Evolutionary conservation across 2,113 vertebrate species (phyloP).

Genomic region (Tupaia tana): DNA sequence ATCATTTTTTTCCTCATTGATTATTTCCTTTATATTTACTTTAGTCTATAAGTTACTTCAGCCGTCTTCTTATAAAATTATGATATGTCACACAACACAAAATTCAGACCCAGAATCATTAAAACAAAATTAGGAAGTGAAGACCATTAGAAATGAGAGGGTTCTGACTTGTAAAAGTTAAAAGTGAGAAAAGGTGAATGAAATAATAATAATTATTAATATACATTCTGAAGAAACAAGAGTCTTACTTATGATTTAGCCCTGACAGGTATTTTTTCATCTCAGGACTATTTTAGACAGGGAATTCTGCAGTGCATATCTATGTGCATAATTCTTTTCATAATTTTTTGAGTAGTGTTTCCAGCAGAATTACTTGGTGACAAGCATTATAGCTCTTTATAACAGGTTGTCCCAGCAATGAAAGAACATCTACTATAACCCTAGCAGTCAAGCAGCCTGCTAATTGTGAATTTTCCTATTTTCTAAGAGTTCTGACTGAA

Average conservation of each 20-base stretch:
- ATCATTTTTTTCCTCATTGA: not conserved
- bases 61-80: not conserved
- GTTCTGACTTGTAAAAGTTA: not conserved
- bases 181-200: not conserved
- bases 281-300: not conserved
- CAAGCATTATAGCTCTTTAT: not conserved
- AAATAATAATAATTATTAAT: constrained; percentile 47
- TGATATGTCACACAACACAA: not conserved
- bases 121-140: constrained; percentile 20
- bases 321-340: not conserved
- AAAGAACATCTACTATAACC: not conserved
- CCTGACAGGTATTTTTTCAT: constrained; percentile 9
- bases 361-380: not conserved
- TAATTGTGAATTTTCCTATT: not conserved
- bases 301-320: not conserved
- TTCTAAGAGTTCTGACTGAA: not conserved
- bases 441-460: not conserved
- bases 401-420: not conserved
- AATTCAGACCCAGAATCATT: not conserved
- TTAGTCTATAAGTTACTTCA: constrained; percentile 22
- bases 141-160: not conserved
- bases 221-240: not conserved
- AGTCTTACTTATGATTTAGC: constrained; percentile 12
- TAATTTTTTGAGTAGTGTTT: not conserved
- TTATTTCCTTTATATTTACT: not conserved